These are phyloP conservation scores for Hapalemur alaotrensis DNA, from an alignment of 2,797 vertebrate genomes.

Conservation along the genomic window DNA sequence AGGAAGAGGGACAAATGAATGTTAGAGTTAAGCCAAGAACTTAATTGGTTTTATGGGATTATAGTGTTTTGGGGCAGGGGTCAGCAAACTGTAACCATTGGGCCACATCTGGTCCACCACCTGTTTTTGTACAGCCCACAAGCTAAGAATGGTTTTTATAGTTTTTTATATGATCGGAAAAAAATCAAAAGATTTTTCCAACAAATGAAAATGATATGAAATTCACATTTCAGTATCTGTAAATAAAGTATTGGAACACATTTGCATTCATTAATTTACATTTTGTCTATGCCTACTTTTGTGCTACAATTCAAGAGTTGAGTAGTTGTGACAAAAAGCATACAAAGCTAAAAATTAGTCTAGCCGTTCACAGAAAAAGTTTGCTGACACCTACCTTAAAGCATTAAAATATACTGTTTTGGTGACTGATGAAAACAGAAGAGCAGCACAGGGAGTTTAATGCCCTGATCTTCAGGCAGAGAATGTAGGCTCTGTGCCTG, in stretches of 20 bases:
- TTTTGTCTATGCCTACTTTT: neutral
- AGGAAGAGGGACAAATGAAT: neutral
- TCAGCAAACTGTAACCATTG: neutral
- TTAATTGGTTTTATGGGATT: neutral
- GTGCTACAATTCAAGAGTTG: neutral
- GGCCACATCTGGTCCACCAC: neutral
- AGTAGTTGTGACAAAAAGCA: neutral
- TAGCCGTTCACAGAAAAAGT: neutral
- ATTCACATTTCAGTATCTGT: neutral
- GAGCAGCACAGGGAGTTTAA: neutral
- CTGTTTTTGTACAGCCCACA: neutral
- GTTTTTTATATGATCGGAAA: neutral
- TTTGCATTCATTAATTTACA: neutral
- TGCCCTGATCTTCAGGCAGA: neutral
- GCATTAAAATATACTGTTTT: neutral
- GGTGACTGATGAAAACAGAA: neutral
- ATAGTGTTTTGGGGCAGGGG: neutral
- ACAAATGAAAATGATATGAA: neutral
- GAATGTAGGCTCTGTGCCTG: neutral
- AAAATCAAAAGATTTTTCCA: neutral
- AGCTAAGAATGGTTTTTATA: neutral
- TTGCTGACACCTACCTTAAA: neutral
- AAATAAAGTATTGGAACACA: neutral
- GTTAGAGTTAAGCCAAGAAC: neutral
- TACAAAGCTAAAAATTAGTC: neutral